phyloP scores from a whole-genome alignment of 2,113 vertebrate genomes.

The Sciurus niger region DNA sequence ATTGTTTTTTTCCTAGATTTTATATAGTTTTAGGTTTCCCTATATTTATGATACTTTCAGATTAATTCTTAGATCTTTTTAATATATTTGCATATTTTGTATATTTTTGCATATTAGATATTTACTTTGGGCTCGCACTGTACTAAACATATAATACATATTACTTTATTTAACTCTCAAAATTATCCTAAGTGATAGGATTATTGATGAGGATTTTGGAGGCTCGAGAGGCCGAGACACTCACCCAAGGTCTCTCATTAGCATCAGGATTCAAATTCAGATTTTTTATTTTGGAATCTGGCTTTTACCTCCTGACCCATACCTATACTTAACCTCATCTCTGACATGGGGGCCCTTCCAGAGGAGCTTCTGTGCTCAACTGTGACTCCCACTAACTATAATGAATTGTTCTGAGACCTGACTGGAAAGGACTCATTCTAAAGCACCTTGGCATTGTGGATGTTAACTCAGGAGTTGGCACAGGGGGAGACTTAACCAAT shows the following conservation, averaged over 20 bases:
- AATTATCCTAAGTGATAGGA: neutral
- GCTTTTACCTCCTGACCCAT: neutral
- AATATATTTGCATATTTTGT: neutral
- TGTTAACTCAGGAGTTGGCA: neutral
- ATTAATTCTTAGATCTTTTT: neutral
- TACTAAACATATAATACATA: neutral
- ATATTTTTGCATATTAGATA: neutral
- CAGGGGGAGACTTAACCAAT: neutral
- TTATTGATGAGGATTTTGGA: neutral
- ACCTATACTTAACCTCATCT: neutral
- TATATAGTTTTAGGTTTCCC: conserved; percentile 9
- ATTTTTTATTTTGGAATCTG: neutral
- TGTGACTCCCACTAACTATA: neutral
- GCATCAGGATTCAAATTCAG: neutral
- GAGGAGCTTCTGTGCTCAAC: neutral
- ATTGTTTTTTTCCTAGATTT: neutral
- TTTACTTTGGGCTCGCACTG: neutral
- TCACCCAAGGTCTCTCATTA: neutral
- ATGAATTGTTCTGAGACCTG: neutral
- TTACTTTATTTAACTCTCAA: neutral
- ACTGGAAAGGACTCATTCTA: neutral
- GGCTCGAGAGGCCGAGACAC: neutral
- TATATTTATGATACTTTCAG: neutral
- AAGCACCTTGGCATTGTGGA: neutral
- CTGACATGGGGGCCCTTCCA: neutral